Evolutionary conservation across 2,797 vertebrate genomes (phyloP).

Genomic region (Saxicola maurus): DNA sequence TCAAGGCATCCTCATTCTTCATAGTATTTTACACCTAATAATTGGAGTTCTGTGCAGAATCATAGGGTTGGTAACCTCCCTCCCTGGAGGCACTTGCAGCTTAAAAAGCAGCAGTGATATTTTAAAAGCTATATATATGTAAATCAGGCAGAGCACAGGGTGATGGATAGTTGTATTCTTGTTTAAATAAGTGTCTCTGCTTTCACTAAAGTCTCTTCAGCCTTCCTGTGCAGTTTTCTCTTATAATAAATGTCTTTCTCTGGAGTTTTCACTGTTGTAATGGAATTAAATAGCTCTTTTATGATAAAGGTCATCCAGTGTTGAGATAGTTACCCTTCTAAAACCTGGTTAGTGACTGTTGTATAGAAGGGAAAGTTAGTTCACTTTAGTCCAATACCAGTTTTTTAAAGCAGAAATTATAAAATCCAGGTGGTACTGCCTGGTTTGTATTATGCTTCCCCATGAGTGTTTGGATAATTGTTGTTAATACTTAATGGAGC

Average conservation of each 20-base stretch:
- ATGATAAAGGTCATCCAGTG: background rate
- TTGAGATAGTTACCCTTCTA: background rate
- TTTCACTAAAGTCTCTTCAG: background rate
- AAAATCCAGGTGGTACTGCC: background rate
- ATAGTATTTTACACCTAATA: background rate
- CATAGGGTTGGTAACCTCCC: constrained; percentile 4
- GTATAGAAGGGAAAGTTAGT: background rate
- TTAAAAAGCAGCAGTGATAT: constrained; percentile 6
- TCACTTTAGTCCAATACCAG: background rate
- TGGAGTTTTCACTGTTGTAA: background rate
- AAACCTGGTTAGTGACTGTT: background rate
- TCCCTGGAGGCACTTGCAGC: constrained; percentile 31
- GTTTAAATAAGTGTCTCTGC: constrained; percentile 6
- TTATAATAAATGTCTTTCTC: background rate
- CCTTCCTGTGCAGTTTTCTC: background rate
- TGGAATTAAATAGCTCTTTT: background rate
- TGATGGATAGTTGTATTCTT: constrained; percentile 6
- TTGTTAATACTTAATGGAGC: background rate
- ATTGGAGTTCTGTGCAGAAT: background rate
- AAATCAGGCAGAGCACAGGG: constrained; percentile 2
- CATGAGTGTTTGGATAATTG: background rate
- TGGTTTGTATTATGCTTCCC: background rate
- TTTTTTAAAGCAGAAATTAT: background rate
- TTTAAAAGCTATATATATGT: constrained; percentile 51
- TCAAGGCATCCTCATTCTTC: constrained; percentile 5